phyloP scores from a whole-genome alignment of 1,140 invertebrate species.

The Drosophila watanabei region DNA sequence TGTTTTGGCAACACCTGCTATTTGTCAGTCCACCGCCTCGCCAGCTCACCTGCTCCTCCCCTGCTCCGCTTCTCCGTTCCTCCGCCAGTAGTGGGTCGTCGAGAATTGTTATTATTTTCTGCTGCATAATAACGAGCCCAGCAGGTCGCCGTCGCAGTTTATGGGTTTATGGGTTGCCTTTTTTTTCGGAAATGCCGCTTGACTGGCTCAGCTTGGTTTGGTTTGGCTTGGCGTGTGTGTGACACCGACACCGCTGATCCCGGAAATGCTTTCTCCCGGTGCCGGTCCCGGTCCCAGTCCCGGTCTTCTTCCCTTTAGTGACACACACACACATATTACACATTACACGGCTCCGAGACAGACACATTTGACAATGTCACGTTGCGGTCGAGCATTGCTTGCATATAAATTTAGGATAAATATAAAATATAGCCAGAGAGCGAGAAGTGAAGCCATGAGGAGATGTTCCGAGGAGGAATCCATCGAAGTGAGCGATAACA shows the following conservation, averaged over 20 bases:
- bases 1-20: slow-evolving; percentile 62
- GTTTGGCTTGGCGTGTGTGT: slow-evolving; percentile 24
- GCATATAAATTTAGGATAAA: slow-evolving; percentile 70
- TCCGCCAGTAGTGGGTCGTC: background rate
- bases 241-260: slow-evolving; percentile 47
- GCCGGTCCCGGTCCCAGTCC: slow-evolving; percentile 7
- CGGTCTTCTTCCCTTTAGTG: slow-evolving; percentile 4
- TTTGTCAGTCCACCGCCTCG: slow-evolving; percentile 41
- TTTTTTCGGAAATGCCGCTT: slow-evolving; percentile 21
- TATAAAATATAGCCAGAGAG: slow-evolving; percentile 33
- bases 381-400: slow-evolving; percentile 62
- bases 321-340: slow-evolving; percentile 15
- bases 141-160: slow-evolving; percentile 44
- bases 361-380: slow-evolving; percentile 76
- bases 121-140: slow-evolving; percentile 61
- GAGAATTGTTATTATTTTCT: slow-evolving; percentile 57
- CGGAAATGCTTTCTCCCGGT: slow-evolving; percentile 45
- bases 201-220: slow-evolving; percentile 14
- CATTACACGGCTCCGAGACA: slow-evolving; percentile 7
- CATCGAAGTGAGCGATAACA: background rate
- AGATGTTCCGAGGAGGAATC: background rate
- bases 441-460: slow-evolving; percentile 1
- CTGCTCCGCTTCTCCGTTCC: background rate
- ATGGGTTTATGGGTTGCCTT: slow-evolving; percentile 56
- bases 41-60: background rate